Conservation (phyloP, 2,888 invertebrate genomes). For the Phasia obesa region DNA sequence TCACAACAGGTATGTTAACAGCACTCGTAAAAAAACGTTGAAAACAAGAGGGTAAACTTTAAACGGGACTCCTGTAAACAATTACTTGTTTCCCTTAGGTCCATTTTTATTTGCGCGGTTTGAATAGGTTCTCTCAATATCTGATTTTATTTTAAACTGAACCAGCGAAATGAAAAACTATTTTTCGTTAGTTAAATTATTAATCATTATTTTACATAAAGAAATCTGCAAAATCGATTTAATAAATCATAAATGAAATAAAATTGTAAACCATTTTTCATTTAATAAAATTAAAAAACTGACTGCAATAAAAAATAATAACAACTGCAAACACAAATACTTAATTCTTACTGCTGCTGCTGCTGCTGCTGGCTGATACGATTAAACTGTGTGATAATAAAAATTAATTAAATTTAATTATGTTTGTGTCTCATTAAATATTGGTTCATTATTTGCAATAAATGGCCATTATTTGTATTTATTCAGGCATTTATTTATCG, state of each 20-base stretch:
- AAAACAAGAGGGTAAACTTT: too few relatives aligned
- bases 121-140: too few relatives aligned
- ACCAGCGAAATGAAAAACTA: too few relatives aligned
- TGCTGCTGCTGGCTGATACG: slow-evolving; percentile 23
- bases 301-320: slow-evolving; percentile 15
- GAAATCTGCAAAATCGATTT: neutral
- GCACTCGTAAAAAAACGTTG: too few relatives aligned
- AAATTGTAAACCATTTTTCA: slow-evolving; percentile 19
- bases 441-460: slow-evolving; percentile 71
- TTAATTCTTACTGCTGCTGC: neutral
- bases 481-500: slow-evolving; percentile 48
- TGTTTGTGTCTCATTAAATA: slow-evolving; percentile 68
- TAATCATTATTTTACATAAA: neutral
- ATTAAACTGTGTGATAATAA: slow-evolving; percentile 64
- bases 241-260: slow-evolving; percentile 36
- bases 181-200: too few relatives aligned
- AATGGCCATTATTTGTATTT: slow-evolving; percentile 64
- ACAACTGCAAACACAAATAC: slow-evolving; percentile 12
- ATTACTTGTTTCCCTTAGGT: too few relatives aligned
- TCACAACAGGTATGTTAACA: too few relatives aligned
- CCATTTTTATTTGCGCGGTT: too few relatives aligned
- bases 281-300: neutral
- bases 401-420: slow-evolving; percentile 71
- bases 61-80: too few relatives aligned
- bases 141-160: too few relatives aligned